Base-by-base conservation (phyloP, 1,140 invertebrate species). In the Papilio polytes region DNA sequence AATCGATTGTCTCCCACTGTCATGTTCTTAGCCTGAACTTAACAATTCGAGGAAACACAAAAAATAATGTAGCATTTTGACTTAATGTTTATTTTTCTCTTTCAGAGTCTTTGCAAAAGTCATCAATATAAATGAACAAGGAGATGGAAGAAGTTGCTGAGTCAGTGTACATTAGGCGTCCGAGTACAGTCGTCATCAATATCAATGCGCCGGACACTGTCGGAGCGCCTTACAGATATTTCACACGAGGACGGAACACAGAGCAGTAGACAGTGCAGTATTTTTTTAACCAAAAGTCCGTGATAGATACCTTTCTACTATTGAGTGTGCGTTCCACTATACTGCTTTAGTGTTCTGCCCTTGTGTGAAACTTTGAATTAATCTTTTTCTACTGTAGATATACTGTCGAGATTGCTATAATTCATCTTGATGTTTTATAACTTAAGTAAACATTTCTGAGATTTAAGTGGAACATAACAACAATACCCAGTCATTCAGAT, bases 191-290 rank as follows among this genome's bases (percentile, higher is more conserved):
- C 51, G 76, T 78, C 77, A 78, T 78, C 77, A 78, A 78, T 78
- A 78, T 78, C 77, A 78, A 78, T 78, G 56, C 22, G 77, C 77
- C n/a, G 77, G 77, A 78, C 77, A 78, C 56, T 78, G 56, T 78
- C 56, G 8, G 77, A 78, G 77, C 41, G 31, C 51, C 22, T 22
- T 74, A 44, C 46, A 74, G 12, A 13, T 18, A 8, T 56, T 72
- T 41, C 66, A 31, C 22, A 72, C 22, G 15, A 36, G 26, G 66
- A 72, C 22, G 8, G 12, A 72, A 72, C 31, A 72, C 26, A 41
- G 31, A 72, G 66, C 53, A 56, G 53, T 56, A 56, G 53, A 56
- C n/a, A 56, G 53, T 56, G n/a, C 53, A 56, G n/a, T 56, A 56
- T 20, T 8, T n/a, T 9, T 56, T 0, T 56, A n/a, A 56, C 18